Base-by-base conservation (phyloP, 2,113 vertebrate genomes). In the Hydrolagus affinis region DNA sequence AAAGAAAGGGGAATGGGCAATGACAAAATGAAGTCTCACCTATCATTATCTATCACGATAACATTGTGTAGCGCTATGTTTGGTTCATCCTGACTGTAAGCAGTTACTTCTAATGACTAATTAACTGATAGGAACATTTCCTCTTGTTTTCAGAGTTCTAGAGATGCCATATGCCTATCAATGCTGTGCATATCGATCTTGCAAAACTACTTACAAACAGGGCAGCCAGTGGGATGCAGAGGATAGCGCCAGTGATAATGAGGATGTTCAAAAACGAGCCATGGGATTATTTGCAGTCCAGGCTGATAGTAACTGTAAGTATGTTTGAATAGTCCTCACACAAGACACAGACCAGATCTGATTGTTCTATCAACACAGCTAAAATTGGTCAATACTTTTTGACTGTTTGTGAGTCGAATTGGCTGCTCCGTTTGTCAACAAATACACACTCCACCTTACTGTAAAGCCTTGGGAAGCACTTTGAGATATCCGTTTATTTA, bases 91-190 rank as follows among this genome's bases (percentile, higher is more conserved):
- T 44, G 44, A 44, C 44, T 44, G 44, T 44, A 6, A 44, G 6
- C 44, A 44, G 44, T 6, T 44, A 44, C 44, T 44, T 44, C 44
- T 44, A 44, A 44, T 44, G 1, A 32, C 14, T 66, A 30, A 14
- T 83, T 66, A 83, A 83, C 28, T 64, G 21, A 83, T 83, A 66
- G 60, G 4, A 83, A 83, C 9, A 23, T 72, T 30, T 83, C 30
- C 15, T 8, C 12, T n/a, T 23, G 72, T 85, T 10, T 86, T 30
- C 86, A 98, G 97, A 88, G 94, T 97, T 85, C 91, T 98, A 1
- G 97, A 98, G 91, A 97, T 96, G 87, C 97, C 97, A 0, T 96
- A 95, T 0, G 96, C 97, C 86, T 98, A 98, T 90, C 97, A 98
- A 92, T 98, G 97, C 91, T 98, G 97, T 23, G 91, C 95, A 56